Conservation (phyloP, 2,797 vertebrate genomes). For the Sardinella longiceps region DNA sequence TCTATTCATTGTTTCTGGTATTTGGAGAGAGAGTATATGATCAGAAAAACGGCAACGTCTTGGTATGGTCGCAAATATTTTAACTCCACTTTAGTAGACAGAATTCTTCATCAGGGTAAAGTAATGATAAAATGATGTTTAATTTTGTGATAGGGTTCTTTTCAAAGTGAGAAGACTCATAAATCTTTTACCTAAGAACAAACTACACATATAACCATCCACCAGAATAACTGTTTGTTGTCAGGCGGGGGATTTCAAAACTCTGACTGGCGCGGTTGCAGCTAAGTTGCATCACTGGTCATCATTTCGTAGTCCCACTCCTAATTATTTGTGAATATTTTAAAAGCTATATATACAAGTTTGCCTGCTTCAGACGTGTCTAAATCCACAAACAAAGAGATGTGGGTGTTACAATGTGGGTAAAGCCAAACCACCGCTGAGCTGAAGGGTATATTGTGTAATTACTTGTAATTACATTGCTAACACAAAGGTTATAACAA, state of each 20-base stretch:
- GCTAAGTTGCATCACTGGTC: background rate
- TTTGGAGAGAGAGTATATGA: background rate
- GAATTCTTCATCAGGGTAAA: background rate
- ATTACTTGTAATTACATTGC: background rate
- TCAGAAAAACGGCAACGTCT: background rate
- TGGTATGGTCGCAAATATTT: background rate
- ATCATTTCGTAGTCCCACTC: background rate
- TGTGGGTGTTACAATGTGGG: background rate
- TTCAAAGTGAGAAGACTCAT: background rate
- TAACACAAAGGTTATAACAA: background rate
- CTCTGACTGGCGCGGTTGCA: background rate
- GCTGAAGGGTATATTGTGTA: background rate
- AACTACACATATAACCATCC: background rate
- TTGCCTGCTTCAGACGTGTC: background rate
- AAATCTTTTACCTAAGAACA: background rate
- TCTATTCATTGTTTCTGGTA: too few species aligned
- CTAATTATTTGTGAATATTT: constrained; percentile 16
- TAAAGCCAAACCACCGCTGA: background rate
- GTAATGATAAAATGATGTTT: background rate
- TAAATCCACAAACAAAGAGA: background rate
- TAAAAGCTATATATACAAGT: background rate
- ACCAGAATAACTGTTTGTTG: background rate
- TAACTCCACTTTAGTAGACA: background rate
- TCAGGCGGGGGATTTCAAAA: background rate
- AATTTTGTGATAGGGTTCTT: background rate